Base-by-base conservation (phyloP, 1,140 invertebrate species). In the Ctenoplectra terminalis region DNA sequence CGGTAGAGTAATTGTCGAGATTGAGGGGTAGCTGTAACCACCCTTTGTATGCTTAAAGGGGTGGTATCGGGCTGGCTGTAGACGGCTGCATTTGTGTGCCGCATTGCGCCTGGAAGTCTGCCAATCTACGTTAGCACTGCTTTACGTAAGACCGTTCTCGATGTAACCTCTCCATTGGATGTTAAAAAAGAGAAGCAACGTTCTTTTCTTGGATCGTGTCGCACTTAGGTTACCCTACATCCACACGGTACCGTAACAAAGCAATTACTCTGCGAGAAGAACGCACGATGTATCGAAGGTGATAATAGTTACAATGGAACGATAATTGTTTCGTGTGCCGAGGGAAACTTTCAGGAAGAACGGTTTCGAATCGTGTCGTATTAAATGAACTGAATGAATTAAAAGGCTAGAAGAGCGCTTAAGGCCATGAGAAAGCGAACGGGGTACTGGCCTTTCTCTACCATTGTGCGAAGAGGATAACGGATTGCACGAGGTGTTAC, bases 51-150 rank as follows among this genome's bases (percentile, higher is more conserved):
- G 54, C 29, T 80, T 82, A 76, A 83, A 85, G 63, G 74, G 78
- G 58, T 48, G 23, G 61, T 83, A 86, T 77, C n/a, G 34, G 23
- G 29, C 58, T n/a, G 29, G 31, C 23, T 37, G 46, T 63, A 79
- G 17, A 52, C 72, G 31, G 31, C 43, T 54, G 50, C 66, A 72
- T 76, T 75, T 83, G 89, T 79, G 88, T 88, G 84, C 88, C 88
- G 91, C 91, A 92, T 83, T 92, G 91, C 91, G 90, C 84, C 86
- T 92, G 91, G 90, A 91, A 84, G 17, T 84, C 60, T 89, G 91
- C 91, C 91, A 92, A 87, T 84, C 69, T 84, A 72, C 76, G 54
- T 26, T 72, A 43, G 74, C 78, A 43, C 63, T 58, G 75, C 72
- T 86, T 86, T 81, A 77, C 82, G 48, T 81, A 85, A 77, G 56